phyloP scores from a whole-genome alignment of 37 sponge, comb jelly and placozoan genomes.

The Haliclona indistincta region DNA sequence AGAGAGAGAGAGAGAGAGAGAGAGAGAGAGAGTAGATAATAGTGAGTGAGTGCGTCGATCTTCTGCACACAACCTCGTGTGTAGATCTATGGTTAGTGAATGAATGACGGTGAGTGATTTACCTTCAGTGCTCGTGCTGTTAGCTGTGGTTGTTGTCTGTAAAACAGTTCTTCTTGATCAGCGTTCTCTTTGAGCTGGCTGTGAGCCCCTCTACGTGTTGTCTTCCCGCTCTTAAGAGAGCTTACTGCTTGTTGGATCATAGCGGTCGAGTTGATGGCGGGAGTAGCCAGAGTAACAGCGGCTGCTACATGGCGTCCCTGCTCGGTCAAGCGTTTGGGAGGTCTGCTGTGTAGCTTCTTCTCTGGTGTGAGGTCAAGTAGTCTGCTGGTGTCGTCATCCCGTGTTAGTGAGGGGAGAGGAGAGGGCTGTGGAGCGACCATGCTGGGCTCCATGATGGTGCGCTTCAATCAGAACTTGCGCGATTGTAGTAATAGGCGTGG shows the following conservation, averaged over 20 bases:
- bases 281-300: slow-evolving; percentile 1
- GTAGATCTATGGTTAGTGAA: background rate
- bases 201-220: background rate
- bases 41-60: background rate
- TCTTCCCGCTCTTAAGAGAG: background rate
- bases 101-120: too few relatives aligned
- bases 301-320: background rate
- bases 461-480: slow-evolving; percentile 33
- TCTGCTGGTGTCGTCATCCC: background rate
- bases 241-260: slow-evolving; percentile 15
- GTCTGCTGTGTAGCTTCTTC: background rate
- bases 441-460: slow-evolving; percentile 21
- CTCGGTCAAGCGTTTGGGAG: background rate
- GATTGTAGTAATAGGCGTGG: too few relatives aligned
- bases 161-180: background rate
- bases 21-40: slow-evolving; percentile 36
- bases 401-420: slow-evolving; percentile 5
- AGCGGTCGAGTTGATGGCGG: slow-evolving; percentile 34
- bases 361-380: slow-evolving; percentile 49
- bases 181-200: background rate
- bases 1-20: slow-evolving; percentile 55
- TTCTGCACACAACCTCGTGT: background rate
- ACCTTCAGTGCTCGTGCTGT: background rate
- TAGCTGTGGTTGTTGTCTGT: background rate
- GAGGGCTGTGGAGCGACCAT: slow-evolving; percentile 18